Evolutionary conservation across 2,113 vertebrate species (phyloP).

Genomic region (Thymallus thymallus): DNA sequence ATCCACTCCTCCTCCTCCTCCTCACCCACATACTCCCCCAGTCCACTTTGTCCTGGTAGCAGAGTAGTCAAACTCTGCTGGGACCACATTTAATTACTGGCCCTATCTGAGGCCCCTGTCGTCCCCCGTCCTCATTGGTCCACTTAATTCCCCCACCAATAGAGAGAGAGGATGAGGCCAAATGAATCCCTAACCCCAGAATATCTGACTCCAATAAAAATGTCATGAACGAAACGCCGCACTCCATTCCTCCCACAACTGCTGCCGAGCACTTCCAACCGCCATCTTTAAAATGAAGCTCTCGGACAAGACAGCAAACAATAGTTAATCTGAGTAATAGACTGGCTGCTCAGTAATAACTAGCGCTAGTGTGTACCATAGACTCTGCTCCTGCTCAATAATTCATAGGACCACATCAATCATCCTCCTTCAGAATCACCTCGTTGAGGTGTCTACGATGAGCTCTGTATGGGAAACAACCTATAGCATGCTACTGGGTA

Average conservation of each 20-base stretch:
- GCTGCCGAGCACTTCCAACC: not conserved
- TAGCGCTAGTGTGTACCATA: slow-evolving; percentile 28
- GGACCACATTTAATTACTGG: slow-evolving; percentile 64
- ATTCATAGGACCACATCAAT: slow-evolving; percentile 62
- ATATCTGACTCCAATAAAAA: slow-evolving; percentile 70
- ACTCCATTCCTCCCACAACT: not conserved
- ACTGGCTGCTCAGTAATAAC: slow-evolving; percentile 27
- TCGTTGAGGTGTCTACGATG: slow-evolving; percentile 31
- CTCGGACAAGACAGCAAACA: slow-evolving; percentile 62
- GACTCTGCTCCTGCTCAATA: slow-evolving; percentile 54
- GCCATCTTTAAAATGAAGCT: slow-evolving; percentile 43
- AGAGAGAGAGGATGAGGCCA: slow-evolving; percentile 34
- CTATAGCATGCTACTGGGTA: not conserved
- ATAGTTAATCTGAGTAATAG: slow-evolving; percentile 44
- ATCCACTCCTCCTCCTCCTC: not conserved
- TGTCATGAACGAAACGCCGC: slow-evolving; percentile 43
- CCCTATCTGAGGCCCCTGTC: slow-evolving; percentile 45
- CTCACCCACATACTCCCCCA: not conserved
- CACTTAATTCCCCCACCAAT: slow-evolving; percentile 55
- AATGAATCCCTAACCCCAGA: slow-evolving; percentile 58
- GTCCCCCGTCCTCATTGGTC: not conserved
- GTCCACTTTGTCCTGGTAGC: not conserved
- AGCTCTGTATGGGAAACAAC: slow-evolving; percentile 7
- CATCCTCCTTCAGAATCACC: slow-evolving; percentile 31
- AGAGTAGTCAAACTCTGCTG: slow-evolving; percentile 32